A percentile compares a stretch with the other conserved stretches of the same genome.
Evolutionary conservation across 2,113 vertebrate genomes (phyloP).

Genomic region (Neodontobutis hainanensis): DNA sequence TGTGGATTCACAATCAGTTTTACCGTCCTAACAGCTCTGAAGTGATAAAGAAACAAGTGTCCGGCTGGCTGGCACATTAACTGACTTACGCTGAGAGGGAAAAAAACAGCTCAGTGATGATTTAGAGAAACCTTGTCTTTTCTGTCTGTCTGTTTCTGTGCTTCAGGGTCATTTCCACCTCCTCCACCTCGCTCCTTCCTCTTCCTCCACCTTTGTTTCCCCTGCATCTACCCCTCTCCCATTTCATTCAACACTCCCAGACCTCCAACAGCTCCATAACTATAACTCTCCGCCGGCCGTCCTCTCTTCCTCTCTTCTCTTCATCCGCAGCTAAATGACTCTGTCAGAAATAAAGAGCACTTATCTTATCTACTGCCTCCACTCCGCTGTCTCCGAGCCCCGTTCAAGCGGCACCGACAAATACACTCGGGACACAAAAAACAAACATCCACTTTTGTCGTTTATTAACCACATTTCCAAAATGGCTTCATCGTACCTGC

Average conservation of each 20-base stretch:
- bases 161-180: slow-evolving; percentile 62
- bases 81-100: slow-evolving; percentile 47
- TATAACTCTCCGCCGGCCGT: slow-evolving; percentile 70
- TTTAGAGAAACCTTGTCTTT: slow-evolving; percentile 58
- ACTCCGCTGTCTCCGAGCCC: slow-evolving; percentile 58
- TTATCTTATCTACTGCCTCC: slow-evolving; percentile 78
- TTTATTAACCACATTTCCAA: slow-evolving; percentile 5
- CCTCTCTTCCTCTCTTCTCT: slow-evolving; percentile 68
- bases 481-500: slow-evolving; percentile 18
- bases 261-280: slow-evolving; percentile 73
- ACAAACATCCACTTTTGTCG: not conserved
- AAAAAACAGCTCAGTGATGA: slow-evolving; percentile 47
- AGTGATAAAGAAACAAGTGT: slow-evolving; percentile 19
- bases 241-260: slow-evolving; percentile 72
- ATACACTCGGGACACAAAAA: slow-evolving; percentile 5
- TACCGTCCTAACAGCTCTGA: not conserved
- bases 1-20: not conserved
- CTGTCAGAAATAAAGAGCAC: slow-evolving; percentile 80
- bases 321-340: slow-evolving; percentile 76
- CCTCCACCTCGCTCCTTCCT: slow-evolving; percentile 33
- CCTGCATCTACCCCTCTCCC: slow-evolving; percentile 51
- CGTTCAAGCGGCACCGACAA: slow-evolving; percentile 36
- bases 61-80: slow-evolving; percentile 42
- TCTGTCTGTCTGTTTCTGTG: slow-evolving; percentile 53
- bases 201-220: slow-evolving; percentile 62